phyloP scores from a whole-genome alignment of 2,888 invertebrate genomes.

The Oscheius onirici region DNA sequence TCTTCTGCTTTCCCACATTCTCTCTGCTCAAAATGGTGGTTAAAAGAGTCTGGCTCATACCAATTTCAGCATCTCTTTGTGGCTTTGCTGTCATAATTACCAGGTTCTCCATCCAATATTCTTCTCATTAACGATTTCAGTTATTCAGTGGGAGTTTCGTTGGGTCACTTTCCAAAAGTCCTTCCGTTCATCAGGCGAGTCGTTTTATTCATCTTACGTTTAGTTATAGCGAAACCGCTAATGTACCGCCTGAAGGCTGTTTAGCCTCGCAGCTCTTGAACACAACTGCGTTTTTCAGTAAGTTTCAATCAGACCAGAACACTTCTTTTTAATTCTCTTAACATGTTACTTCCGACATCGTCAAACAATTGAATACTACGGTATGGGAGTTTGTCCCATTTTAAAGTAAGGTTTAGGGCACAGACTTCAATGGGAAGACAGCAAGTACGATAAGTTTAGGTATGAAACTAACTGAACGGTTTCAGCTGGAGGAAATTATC shows the following conservation, averaged over 20 bases:
- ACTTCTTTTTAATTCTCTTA: conserved; percentile 41
- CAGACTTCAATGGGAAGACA: conserved; percentile 46
- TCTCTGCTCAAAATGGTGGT: conserved; percentile 40
- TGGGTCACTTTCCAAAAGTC: conserved; percentile 18
- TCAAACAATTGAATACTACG: conserved; percentile 58
- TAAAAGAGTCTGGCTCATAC: conserved; percentile 45
- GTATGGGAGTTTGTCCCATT: too few species aligned
- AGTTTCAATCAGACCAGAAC: not conserved
- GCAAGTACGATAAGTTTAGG: not conserved
- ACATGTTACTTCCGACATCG: conserved; percentile 54
- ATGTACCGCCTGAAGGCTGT: conserved; percentile 34
- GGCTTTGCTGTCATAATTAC: conserved; percentile 13
- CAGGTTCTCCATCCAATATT: not conserved
- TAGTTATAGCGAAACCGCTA: conserved; percentile 23
- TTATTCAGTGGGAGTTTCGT: conserved; percentile 1
- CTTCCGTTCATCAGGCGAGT: conserved; percentile 24
- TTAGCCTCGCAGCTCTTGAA: conserved; percentile 39
- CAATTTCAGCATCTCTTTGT: conserved; percentile 14
- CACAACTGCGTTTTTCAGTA: conserved; percentile 35
- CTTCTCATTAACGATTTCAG: not conserved
- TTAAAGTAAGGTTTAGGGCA: too few species aligned
- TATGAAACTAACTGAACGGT: not conserved
- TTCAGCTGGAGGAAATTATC: conserved; percentile 25
- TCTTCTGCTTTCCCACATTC: not conserved
- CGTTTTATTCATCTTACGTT: not conserved